A percentile compares a stretch with the other conserved stretches of the same genome.
These are phyloP conservation scores for Hypercompe scribonia DNA, from an alignment of 2,888 invertebrate genomes.

Conservation along the genomic window DNA sequence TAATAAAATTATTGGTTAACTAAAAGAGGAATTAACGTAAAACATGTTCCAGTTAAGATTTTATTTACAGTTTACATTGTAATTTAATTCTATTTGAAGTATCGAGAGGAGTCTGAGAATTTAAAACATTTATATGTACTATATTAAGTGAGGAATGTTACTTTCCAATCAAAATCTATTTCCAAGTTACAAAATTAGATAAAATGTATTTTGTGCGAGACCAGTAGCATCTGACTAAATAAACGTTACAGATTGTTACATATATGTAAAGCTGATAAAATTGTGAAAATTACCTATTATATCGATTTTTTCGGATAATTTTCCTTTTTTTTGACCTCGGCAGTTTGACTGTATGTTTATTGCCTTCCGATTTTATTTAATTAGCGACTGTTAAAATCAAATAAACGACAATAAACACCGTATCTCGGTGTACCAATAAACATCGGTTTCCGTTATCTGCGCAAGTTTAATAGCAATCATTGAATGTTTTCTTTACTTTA, in stretches of 20 bases:
- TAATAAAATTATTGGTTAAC: conserved; percentile 56
- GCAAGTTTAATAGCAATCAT: background rate
- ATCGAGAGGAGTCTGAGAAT: background rate
- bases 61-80: conserved; percentile 1
- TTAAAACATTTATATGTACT: background rate
- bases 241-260: no score
- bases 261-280: no score
- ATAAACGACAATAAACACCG: background rate
- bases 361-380: background rate
- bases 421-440: no score
- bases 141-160: background rate
- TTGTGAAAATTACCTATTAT: no score
- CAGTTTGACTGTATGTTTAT: background rate
- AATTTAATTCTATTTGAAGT: background rate
- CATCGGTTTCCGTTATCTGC: background rate
- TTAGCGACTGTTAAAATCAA: background rate
- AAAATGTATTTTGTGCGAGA: no score
- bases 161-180: background rate
- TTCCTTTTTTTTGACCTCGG: background rate
- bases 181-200: background rate
- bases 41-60: conserved; percentile 44
- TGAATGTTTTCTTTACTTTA: background rate
- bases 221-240: no score
- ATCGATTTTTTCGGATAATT: background rate
- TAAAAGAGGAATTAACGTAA: conserved; percentile 56